Evolutionary conservation across 2,113 vertebrate genomes (phyloP), one percentile per base, ranked within the genome.

Genomic region (Paradoxurus hermaphroditus): DNA sequence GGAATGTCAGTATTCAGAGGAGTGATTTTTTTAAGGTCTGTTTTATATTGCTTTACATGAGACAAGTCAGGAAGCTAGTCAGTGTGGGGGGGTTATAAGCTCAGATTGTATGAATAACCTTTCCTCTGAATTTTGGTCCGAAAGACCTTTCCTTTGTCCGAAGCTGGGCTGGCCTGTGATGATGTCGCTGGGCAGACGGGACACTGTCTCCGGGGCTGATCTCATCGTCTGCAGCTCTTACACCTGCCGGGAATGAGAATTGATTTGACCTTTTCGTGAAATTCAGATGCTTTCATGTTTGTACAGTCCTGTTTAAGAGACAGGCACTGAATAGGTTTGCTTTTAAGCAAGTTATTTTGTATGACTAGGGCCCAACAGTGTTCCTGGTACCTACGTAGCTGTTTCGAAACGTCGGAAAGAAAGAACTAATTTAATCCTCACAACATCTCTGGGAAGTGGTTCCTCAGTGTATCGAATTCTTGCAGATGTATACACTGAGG

Each of bases 341-440:
- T 86, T 94, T 75, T 56, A 62, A 86, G 73, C 31, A 83, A 51
- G 31, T 82, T 77, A 62, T 85, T 92, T 90, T 68, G 68, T 86
- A 95, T 90, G 49, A 34, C 44, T n/a, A 41, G 62, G 34, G 27
- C 68, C n/a, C 63, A 39, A 16, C 31, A 41, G 73, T 87, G 53
- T 53, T 62, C 8, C 36, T 79, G 41, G 88, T 75, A 16, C 15
- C 31, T 46, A 62, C 14, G 34, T 67, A 67, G 18, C 51, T 49
- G 19, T 73, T 12, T 19, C 46, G 36, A 90, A 90, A 81, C 1
- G 0, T 65, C 25, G 62, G 49, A 77, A 68, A 93, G 75, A 96
- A 34, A 86, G 11, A 94, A 94, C 51, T 4, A 91, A 34, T 34
- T 82, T 31, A 62, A 67, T 79, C n/a, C 25, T 36, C 18, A 41